Evolutionary conservation across 2,113 vertebrate species (phyloP), one percentile per base, ranked within the genome.

Genomic region (Myotis lucifugus): DNA sequence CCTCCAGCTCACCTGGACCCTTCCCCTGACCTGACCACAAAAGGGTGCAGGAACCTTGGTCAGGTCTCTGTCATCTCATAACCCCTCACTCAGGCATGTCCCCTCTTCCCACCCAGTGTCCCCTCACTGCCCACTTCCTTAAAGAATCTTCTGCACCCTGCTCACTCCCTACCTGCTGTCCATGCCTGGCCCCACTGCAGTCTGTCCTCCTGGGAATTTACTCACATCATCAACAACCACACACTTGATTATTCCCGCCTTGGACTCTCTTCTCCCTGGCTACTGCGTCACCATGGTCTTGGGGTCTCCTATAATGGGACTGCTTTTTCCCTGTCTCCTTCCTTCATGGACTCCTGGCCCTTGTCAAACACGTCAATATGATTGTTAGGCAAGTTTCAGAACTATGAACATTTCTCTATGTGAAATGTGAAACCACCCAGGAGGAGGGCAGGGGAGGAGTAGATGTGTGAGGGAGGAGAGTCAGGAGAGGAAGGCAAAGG

Each of bases 241-340:
- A 50, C 46, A 10, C 46, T 10, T 1, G 15, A 42, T 32, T 42
- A 9, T 29, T 15, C 42, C 72, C 0, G 25, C 56, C 13, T 15
- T n/a, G 59, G 46, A 19, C 52, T 61, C 70, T 40, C 19, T n/a
- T 15, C 37, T 32, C 42, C 79, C 56, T 2, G 14, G 46, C 46
- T 0, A 25, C 19, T 9, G 15, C 0, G 8, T 27, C 46, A 42
- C 46, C 2, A 0, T 42, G 81, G 6, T 14, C 6, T 18, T 21
- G 66, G 40, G 67, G 23, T 29, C 23, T 64, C 40, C 40, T 32
- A n/a, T 29, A 5, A 50, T 0, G 78, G 67, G 17, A 3, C 5
- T 14, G 8, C 29, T 48, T 82, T 66, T 10, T 27, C 13, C 42
- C 34, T 42, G 34, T 3, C 37, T 69, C 14, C 66, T 37, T 37